Conservation (phyloP, 2,113 vertebrate species). For the Corythornis cristatus region DNA sequence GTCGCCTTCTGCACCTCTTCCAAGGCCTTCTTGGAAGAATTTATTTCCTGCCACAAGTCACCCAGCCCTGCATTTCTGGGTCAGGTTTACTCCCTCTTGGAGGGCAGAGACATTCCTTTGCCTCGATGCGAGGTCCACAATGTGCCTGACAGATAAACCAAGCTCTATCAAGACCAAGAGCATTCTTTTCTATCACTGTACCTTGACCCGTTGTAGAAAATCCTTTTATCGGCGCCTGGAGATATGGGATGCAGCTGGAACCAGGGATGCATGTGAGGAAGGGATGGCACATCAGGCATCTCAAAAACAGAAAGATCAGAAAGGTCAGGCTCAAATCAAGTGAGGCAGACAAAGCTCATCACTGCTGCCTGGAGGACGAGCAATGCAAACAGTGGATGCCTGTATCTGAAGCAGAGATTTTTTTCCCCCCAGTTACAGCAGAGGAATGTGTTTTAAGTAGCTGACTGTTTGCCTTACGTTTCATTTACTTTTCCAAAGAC, state of each 20-base stretch:
- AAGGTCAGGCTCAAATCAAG: background rate
- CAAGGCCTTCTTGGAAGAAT: background rate
- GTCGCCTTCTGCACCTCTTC: background rate
- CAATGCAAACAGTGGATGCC: background rate
- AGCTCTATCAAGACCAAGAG: background rate
- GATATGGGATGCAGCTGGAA: background rate
- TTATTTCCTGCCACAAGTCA: background rate
- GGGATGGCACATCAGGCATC: background rate
- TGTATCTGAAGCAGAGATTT: background rate
- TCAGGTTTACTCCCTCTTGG: background rate
- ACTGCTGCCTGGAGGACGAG: background rate
- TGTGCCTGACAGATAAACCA: background rate
- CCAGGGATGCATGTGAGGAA: background rate
- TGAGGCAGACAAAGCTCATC: background rate
- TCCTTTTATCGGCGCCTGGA: background rate
- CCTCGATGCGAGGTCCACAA: background rate
- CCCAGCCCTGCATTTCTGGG: background rate
- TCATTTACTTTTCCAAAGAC: slow-evolving; percentile 24
- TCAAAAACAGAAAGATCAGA: slow-evolving; percentile 12
- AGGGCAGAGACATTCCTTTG: background rate
- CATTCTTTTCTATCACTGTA: background rate
- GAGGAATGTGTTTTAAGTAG: background rate
- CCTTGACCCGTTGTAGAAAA: background rate
- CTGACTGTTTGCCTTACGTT: background rate
- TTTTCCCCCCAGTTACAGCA: background rate